These are phyloP conservation scores for Zonitis immaculata DNA, from an alignment of 2,888 invertebrate species.

Conservation along the genomic window DNA sequence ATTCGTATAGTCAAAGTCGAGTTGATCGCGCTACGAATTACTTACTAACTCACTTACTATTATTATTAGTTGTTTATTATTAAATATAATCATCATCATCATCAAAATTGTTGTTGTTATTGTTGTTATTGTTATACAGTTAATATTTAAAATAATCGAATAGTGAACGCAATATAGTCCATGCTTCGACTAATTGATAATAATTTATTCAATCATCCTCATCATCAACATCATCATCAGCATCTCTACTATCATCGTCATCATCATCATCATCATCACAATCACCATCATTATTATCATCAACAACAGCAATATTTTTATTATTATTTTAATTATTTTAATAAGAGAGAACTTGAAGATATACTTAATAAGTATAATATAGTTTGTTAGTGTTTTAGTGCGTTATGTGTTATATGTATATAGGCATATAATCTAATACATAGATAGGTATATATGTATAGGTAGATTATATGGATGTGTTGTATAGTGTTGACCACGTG, in stretches of 20 bases:
- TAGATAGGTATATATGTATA: neutral
- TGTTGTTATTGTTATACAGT: no score
- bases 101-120: no score
- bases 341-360: neutral
- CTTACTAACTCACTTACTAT: neutral
- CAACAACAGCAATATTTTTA: no score
- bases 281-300: neutral
- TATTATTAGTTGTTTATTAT: no score
- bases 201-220: neutral
- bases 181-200: neutral
- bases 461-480: constrained; percentile 32
- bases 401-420: no score
- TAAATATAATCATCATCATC: no score
- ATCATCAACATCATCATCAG: neutral
- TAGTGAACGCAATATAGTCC: neutral
- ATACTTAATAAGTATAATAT: no score
- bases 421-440: no score
- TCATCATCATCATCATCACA: neutral
- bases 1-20: constrained; percentile 18
- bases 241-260: neutral
- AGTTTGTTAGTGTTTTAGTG: neutral
- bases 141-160: neutral
- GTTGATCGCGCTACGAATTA: neutral
- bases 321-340: neutral
- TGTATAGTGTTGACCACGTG: constrained; percentile 39